Evolutionary conservation across 2,888 invertebrate genomes (phyloP).

Genomic region (Rhodophaea formosa): DNA sequence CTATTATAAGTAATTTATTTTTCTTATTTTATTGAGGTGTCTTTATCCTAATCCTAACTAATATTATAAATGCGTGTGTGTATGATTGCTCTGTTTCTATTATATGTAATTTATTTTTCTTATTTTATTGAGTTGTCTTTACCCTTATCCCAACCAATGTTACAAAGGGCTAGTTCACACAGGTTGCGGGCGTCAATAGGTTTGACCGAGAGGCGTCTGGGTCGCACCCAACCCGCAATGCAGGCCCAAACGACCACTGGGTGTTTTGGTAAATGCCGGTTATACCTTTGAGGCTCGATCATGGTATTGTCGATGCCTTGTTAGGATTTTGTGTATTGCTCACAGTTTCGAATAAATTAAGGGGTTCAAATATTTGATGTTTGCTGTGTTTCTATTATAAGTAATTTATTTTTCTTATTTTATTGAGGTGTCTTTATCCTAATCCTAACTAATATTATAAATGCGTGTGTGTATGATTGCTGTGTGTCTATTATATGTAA

Average conservation of each 20-base stretch:
- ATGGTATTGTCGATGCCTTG: constrained; percentile 8
- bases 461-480: no score
- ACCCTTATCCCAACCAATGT: no score
- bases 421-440: no score
- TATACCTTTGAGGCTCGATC: constrained; percentile 44
- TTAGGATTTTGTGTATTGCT: background rate
- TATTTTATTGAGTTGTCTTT: no score
- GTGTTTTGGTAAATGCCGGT: constrained; percentile 42
- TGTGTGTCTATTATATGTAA: background rate
- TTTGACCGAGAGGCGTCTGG: constrained; percentile 65
- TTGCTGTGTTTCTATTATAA: no score
- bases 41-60: no score
- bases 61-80: no score
- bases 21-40: no score
- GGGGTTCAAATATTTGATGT: constrained; percentile 13
- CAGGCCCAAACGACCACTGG: constrained; percentile 44
- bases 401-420: no score
- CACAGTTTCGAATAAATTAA: background rate
- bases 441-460: no score
- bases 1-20: background rate
- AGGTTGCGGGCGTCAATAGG: constrained; percentile 63
- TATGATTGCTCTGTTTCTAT: background rate
- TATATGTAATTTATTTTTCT: background rate
- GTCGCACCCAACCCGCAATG: constrained; percentile 57
- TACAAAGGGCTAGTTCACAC: constrained; percentile 72